Percentiles rank a stretch among this genome's conserved stretches.
Conservation (phyloP, 2,113 vertebrate species). For the Nothocercus julius region DNA sequence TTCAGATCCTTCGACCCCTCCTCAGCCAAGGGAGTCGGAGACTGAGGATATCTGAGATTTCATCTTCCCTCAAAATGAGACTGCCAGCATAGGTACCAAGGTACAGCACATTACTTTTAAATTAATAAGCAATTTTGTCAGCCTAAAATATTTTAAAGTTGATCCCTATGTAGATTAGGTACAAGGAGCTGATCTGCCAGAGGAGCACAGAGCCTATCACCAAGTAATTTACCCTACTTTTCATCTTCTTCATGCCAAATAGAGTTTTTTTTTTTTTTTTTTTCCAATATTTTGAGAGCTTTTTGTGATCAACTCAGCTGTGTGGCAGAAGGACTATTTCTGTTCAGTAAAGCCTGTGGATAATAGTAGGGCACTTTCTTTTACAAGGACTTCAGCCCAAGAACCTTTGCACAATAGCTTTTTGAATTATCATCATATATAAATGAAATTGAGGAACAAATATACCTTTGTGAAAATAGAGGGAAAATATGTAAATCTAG, state of each 20-base stretch:
- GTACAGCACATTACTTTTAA: slow-evolving; percentile 12
- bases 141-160: slow-evolving; percentile 36
- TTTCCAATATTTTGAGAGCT: not conserved
- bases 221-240: not conserved
- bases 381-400: not conserved
- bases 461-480: not conserved
- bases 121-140: slow-evolving; percentile 22
- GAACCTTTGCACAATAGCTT: not conserved
- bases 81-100: not conserved
- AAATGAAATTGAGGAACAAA: not conserved
- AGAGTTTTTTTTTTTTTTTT: not conserved
- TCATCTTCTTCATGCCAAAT: not conserved
- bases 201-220: not conserved
- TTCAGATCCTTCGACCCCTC: not conserved
- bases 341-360: not conserved
- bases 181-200: not conserved
- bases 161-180: not conserved
- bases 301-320: not conserved
- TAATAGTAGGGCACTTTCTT: not conserved
- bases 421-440: not conserved
- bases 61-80: not conserved
- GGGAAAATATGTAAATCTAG: not conserved
- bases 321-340: not conserved
- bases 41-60: not conserved
- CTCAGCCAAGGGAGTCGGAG: not conserved